Base-by-base conservation (phyloP, 2,888 invertebrate genomes). In the Melieria crassipennis region DNA sequence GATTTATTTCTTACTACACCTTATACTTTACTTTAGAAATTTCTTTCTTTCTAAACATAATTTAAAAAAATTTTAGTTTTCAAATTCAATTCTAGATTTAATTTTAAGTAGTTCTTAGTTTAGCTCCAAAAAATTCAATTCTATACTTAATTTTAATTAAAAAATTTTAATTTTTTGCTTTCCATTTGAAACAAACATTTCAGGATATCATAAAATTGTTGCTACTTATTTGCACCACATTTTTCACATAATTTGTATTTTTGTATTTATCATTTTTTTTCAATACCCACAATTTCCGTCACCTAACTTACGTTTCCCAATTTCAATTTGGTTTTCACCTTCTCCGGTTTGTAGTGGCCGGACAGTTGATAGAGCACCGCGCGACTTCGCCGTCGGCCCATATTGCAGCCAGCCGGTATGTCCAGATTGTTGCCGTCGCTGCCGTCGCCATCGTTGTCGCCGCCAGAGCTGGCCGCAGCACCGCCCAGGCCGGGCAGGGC, bases 341-440 rank as follows among this genome's bases (percentile, higher is more conserved):
- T 95, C 88, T 96, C 96, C 84, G 95, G 96, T 87, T 95, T 96
- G 88, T 97, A 98, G 75, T 97, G 97, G 76, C 98, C 98, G 80
- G 97, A 97, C 81, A 98, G 91, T 89, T 98, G 97, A 89, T 98
- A 98, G 76, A 98, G 92, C 73, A 98, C 97, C 58, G 98, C 98
- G 84, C 98, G 90, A 85, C 97, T 97, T 82, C 98, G 91, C 83
- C 98, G 90, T 79, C 97, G 89, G 80, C 95, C 96, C 89, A 96
- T 96, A 89, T 96, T 96, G 82, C 94, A 92, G 80, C 94, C 92
- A 79, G 94, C 93, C 74, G 92, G 92, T 80, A 92, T 91, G 88
- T 93, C 93, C 88, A 94, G 86, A 85, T 91, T 90, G 70, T 91
- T 92, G 83, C 91, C 82, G 66, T 84, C 84, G 89, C 93, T 94